Conservation (phyloP, 2,888 invertebrate species). For the Lasioglossum leucozonium region DNA sequence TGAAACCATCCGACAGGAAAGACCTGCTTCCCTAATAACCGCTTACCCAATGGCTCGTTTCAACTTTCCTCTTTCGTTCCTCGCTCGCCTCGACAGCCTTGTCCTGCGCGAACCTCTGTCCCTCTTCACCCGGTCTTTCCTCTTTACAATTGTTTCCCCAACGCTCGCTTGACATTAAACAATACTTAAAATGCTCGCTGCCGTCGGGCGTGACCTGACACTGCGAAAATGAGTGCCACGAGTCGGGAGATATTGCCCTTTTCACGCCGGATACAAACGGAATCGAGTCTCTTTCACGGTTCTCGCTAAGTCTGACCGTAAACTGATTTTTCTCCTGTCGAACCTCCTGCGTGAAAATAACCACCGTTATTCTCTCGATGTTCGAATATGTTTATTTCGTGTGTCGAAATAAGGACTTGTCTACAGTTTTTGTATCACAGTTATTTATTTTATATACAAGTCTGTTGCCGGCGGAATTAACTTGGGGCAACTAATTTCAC, state of each 20-base stretch:
- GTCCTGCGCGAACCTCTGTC: neutral
- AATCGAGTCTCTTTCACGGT: neutral
- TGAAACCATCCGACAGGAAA: conserved; percentile 22
- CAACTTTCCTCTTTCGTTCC: conserved; percentile 17
- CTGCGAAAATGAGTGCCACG: neutral
- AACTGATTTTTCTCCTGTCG: neutral
- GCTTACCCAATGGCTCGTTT: conserved; percentile 33
- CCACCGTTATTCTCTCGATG: neutral
- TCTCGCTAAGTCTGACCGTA: neutral
- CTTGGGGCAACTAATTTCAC: no score
- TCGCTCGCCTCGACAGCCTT: neutral
- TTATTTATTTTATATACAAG: no score
- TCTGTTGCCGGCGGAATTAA: no score
- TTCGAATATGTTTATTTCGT: no score
- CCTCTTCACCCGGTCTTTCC: neutral
- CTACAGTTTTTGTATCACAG: no score
- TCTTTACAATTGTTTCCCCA: neutral
- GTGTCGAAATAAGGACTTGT: no score
- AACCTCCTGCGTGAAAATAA: no score
- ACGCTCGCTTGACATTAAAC: neutral
- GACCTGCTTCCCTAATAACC: conserved; percentile 22
- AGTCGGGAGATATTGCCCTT: neutral
- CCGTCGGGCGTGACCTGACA: neutral
- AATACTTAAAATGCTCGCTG: neutral
- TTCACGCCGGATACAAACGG: neutral